These are phyloP conservation scores for Leistus spinibarbis DNA, from an alignment of 2,888 invertebrate species.

Conservation along the genomic window DNA sequence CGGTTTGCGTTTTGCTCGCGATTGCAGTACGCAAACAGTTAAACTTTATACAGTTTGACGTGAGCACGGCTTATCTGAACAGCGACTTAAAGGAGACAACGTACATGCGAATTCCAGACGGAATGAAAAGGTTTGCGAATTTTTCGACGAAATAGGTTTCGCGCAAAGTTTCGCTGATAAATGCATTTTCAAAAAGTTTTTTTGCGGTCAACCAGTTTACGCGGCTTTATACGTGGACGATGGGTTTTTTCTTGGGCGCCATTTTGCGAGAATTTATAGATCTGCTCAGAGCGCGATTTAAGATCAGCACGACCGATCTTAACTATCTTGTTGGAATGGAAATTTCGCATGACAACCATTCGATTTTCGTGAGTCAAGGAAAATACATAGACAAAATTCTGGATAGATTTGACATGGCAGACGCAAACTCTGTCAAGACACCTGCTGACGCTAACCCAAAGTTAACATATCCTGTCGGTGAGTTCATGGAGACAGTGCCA, in stretches of 20 bases:
- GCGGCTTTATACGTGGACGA: too few species aligned
- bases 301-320: too few species aligned
- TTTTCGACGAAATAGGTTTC: constrained; percentile 41
- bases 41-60: constrained; percentile 43
- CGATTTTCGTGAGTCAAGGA: constrained; percentile 43
- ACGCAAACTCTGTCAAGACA: too few species aligned
- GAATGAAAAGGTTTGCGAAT: too few species aligned
- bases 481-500: constrained; percentile 35
- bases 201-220: too few species aligned
- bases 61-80: constrained; percentile 44
- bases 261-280: too few species aligned
- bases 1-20: constrained; percentile 42
- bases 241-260: too few species aligned
- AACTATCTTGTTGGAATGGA: constrained; percentile 43
- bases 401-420: constrained; percentile 23
- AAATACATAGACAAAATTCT: constrained; percentile 42
- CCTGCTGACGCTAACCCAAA: constrained; percentile 44
- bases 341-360: constrained; percentile 33
- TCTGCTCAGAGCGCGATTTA: too few species aligned
- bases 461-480: constrained; percentile 37
- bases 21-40: constrained; percentile 40
- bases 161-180: constrained; percentile 11
- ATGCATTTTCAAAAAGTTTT: too few species aligned
- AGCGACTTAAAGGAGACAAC: constrained; percentile 25
- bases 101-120: constrained; percentile 45